A percentile compares a stretch with the other conserved stretches of the same genome.
phyloP scores from a whole-genome alignment of 92 coral and sea anemone species.

The Palythoa heliodiscus region DNA sequence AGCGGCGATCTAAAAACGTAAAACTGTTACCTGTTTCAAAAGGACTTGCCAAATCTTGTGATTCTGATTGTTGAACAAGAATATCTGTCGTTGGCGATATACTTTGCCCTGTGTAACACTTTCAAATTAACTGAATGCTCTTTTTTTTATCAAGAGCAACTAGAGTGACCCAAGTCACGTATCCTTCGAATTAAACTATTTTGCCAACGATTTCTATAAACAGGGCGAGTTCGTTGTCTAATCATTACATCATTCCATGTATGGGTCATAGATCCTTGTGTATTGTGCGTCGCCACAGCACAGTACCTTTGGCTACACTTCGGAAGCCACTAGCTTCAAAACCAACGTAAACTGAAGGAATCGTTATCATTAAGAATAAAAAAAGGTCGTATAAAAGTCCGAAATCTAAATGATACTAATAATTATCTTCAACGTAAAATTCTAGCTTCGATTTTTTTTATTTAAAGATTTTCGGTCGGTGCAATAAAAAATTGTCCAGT shows the following conservation, averaged over 20 bases:
- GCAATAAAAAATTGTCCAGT: not conserved
- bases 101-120: not conserved
- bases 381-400: not conserved
- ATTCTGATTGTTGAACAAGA: not conserved
- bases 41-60: not conserved
- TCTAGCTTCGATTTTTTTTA: not conserved
- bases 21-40: slow-evolving; percentile 22
- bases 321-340: not conserved
- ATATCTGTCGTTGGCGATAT: not conserved
- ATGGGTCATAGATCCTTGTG: slow-evolving; percentile 76
- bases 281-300: slow-evolving; percentile 16
- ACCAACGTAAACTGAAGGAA: no score
- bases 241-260: slow-evolving; percentile 80
- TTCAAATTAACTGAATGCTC: not conserved
- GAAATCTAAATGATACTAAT: not conserved
- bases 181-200: slow-evolving; percentile 13
- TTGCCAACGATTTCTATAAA: not conserved
- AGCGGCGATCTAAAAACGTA: slow-evolving; percentile 26
- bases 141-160: not conserved
- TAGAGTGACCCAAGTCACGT: not conserved
- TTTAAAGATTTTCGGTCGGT: not conserved
- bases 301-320: not conserved
- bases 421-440: not conserved
- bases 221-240: slow-evolving; percentile 50
- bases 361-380: not conserved